These are phyloP conservation scores for Phthorimaea operculella DNA, from an alignment of 1,140 invertebrate species.

Conservation along the genomic window DNA sequence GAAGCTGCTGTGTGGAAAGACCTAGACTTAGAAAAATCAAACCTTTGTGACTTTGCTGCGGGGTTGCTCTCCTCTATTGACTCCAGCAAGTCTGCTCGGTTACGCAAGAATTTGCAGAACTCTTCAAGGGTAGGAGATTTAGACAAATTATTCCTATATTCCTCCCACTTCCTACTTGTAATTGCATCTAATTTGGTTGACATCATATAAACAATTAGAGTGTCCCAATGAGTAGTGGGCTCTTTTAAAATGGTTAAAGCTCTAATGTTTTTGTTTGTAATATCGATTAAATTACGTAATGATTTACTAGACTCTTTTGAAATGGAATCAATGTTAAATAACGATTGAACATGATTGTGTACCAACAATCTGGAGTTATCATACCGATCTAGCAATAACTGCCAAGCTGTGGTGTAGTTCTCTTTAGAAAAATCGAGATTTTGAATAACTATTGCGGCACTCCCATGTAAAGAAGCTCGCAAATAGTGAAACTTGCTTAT, in stretches of 20 bases:
- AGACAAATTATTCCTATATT: constrained; percentile 1
- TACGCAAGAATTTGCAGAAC: too few species aligned
- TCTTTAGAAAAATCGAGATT: constrained; percentile 12
- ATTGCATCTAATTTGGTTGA: constrained; percentile 13
- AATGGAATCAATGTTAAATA: constrained; percentile 11
- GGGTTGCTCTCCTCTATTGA: too few species aligned
- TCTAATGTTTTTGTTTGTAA: constrained; percentile 12
- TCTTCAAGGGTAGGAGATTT: too few species aligned
- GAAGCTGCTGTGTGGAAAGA: too few species aligned
- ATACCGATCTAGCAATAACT: constrained; percentile 14
- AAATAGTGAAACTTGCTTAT: constrained; percentile 4
- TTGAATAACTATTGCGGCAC: constrained; percentile 11
- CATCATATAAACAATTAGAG: constrained; percentile 14
- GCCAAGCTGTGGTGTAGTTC: constrained; percentile 16
- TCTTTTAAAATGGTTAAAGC: constrained; percentile 13
- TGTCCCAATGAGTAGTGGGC: constrained; percentile 12
- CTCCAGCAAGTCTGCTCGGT: too few species aligned
- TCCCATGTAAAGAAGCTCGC: constrained; percentile 11
- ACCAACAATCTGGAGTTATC: constrained; percentile 14
- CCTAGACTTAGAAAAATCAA: too few species aligned
- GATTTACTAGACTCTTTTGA: constrained; percentile 9
- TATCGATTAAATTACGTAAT: constrained; percentile 12
- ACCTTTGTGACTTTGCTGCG: too few species aligned
- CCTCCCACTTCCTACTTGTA: constrained; percentile 14
- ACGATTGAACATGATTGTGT: constrained; percentile 9